phyloP scores from a whole-genome alignment of 1,140 invertebrate genomes.

The Uloborus diversus region DNA sequence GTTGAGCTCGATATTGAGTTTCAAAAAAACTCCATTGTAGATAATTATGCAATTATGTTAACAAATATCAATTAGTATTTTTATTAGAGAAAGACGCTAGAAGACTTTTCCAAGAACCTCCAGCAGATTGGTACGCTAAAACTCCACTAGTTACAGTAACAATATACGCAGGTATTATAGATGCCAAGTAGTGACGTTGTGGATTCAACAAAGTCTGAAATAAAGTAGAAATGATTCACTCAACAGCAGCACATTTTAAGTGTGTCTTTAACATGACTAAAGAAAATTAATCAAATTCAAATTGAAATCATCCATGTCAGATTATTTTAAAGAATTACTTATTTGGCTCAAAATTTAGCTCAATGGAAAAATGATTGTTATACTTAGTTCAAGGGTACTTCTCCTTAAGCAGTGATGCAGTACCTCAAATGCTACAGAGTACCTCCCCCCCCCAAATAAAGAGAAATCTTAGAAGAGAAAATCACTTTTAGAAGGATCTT shows the following conservation, averaged over 20 bases:
- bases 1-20: constrained; percentile 12
- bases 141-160: constrained; percentile 75
- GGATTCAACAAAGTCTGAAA: constrained; percentile 81
- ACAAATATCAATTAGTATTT: constrained; percentile 42
- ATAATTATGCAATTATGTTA: neutral
- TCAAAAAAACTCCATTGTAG: neutral
- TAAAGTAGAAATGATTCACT: constrained; percentile 41
- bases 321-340: neutral
- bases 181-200: constrained; percentile 75
- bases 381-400: too few relatives aligned
- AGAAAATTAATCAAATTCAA: too few relatives aligned
- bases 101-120: constrained; percentile 70
- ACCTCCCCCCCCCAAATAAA: too few relatives aligned
- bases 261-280: neutral
- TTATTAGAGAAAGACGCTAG: constrained; percentile 57
- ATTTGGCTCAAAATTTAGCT: neutral
- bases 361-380: too few relatives aligned
- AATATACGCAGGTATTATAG: constrained; percentile 76
- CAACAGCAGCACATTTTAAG: neutral
- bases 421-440: too few relatives aligned
- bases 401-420: too few relatives aligned
- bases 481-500: too few relatives aligned
- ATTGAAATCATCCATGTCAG: too few relatives aligned
- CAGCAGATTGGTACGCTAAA: constrained; percentile 80
- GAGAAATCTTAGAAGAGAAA: too few relatives aligned